phyloP scores from a whole-genome alignment of 2,888 invertebrate species.

The Trachelus iudaicus region DNA sequence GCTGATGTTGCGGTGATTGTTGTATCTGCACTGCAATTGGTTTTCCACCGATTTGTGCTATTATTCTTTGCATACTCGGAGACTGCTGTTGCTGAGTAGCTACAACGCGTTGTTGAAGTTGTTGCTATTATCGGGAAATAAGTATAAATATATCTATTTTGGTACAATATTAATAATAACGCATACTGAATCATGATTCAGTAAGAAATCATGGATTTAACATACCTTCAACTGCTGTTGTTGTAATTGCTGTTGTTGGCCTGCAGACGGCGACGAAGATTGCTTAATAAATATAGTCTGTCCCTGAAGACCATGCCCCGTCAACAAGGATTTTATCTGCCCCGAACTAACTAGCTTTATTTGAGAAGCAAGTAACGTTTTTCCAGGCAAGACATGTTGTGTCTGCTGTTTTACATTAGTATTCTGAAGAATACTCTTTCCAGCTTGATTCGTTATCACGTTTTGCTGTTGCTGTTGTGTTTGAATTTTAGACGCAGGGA shows the following conservation, averaged over 20 bases:
- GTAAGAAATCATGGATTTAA: too few species aligned
- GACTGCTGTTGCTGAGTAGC: slow-evolving; percentile 57
- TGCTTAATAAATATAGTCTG: slow-evolving; percentile 63
- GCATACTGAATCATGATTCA: background rate
- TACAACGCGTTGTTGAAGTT: slow-evolving; percentile 59
- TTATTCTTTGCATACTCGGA: slow-evolving; percentile 62
- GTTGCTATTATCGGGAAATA: slow-evolving; percentile 35
- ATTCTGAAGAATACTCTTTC: slow-evolving; percentile 23
- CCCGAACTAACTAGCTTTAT: slow-evolving; percentile 62
- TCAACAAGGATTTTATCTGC: slow-evolving; percentile 61
- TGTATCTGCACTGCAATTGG: slow-evolving; percentile 68
- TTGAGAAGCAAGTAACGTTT: slow-evolving; percentile 60
- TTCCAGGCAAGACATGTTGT: slow-evolving; percentile 58
- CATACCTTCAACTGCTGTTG: slow-evolving; percentile 28
- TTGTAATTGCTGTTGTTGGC: slow-evolving; percentile 52
- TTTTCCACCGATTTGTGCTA: slow-evolving; percentile 63
- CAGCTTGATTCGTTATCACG: slow-evolving; percentile 37
- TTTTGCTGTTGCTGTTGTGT: slow-evolving; percentile 39
- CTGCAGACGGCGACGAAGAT: slow-evolving; percentile 51
- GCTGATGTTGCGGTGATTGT: slow-evolving; percentile 64
- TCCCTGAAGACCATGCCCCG: slow-evolving; percentile 61
- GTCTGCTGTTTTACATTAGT: slow-evolving; percentile 25
- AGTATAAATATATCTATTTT: background rate
- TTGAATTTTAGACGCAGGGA: slow-evolving; percentile 64
- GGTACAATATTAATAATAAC: background rate